Base-by-base conservation (phyloP, 2,113 vertebrate genomes). In the Gymnocephalus cernua region DNA sequence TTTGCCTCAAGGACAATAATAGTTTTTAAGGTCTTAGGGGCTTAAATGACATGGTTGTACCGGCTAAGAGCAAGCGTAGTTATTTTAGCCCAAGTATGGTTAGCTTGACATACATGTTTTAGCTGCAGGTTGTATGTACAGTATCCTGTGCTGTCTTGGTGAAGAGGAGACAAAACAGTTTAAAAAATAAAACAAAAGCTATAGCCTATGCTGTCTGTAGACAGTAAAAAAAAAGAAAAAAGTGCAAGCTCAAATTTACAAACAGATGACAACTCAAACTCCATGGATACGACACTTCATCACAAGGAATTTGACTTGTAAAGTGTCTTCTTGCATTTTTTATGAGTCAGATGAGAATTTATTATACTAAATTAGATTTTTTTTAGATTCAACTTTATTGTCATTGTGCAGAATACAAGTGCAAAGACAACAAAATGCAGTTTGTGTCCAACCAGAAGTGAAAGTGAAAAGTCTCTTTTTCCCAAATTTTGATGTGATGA, bases 1-100 rank as follows among this genome's bases (percentile, higher is more conserved):
- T 74, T 67, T 78, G 47, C 62, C 70, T 56, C n/a, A 12, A 84
- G 74, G 54, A 69, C 65, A 88, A 90, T 89, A 44, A 91, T 80
- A 84, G 86, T 79, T 80, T 77, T 89, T 82, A 90, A 69, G 2
- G 62, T 88, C 54, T 78, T 65, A 6, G 51, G 35, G 53, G 29
- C 70, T 75, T 86, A 47, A 84, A 79, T 69, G 56, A 61, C 83
- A 82, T 77, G 73, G 88, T 29, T 65, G 54, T 70, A 58, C 58
- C 65, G 63, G 69, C 38, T 25, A 21, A 63, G 76, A 61, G 48
- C 67, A 78, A 74, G 75, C 75, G 41, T 66, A 23, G 58, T 86
- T 45, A 90, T 91, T 91, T 86, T 68, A 79, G 58, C 23, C 58
- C 44, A 54, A 48, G 77, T 58, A 64, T 44, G 65, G 64, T 54